A percentile compares a stretch with the other conserved stretches of the same genome.
These are phyloP conservation scores for Nestor notabilis DNA, from an alignment of 2,113 vertebrate genomes.

Conservation along the genomic window DNA sequence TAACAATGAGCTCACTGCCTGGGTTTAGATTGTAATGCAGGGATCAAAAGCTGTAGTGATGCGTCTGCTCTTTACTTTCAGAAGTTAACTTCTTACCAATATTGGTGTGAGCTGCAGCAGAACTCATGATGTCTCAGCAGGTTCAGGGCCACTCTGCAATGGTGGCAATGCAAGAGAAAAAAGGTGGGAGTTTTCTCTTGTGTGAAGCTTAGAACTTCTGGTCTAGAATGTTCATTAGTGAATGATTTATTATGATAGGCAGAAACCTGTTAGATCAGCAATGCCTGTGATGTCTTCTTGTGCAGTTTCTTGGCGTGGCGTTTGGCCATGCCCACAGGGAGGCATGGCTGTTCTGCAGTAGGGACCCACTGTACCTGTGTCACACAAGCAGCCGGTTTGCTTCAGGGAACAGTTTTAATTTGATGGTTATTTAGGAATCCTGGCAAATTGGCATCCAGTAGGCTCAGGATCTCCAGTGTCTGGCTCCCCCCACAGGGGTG, in stretches of 20 bases:
- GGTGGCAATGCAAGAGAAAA: background rate
- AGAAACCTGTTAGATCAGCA: background rate
- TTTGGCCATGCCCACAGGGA: background rate
- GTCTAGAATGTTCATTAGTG: background rate
- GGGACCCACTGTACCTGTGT: background rate
- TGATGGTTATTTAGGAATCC: background rate
- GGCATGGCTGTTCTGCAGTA: fast-evolving
- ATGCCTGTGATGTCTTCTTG: background rate
- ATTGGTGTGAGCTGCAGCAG: background rate
- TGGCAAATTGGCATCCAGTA: background rate
- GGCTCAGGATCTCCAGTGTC: background rate
- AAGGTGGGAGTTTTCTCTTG: background rate
- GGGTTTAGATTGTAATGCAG: background rate
- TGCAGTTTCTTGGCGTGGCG: fast-evolving
- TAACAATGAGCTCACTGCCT: background rate
- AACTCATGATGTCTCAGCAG: fast-evolving
- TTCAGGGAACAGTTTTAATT: background rate
- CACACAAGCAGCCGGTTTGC: background rate
- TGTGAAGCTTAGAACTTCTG: background rate
- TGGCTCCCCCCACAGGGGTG: background rate
- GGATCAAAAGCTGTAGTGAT: background rate
- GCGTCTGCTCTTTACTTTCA: background rate
- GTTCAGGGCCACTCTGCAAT: fast-evolving
- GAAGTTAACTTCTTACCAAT: background rate
- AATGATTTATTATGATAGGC: background rate